A percentile compares a stretch with the other conserved stretches of the same genome.
Evolutionary conservation across 2,113 vertebrate genomes (phyloP).

Genomic region (Madoqua kirkii): DNA sequence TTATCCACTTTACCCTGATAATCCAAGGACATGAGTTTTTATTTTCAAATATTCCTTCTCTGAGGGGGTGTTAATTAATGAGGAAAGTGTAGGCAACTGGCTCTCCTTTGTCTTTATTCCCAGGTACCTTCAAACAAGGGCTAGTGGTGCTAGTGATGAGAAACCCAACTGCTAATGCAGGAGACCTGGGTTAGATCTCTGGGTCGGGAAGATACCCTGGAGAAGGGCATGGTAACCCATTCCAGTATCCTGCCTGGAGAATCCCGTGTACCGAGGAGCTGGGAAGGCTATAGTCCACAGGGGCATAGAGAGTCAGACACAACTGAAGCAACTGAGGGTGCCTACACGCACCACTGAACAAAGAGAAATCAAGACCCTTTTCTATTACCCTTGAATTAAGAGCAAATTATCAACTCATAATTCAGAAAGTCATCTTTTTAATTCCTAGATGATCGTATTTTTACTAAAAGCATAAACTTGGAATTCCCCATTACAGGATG

Average conservation of each 20-base stretch:
- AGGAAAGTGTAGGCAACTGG: constrained; percentile 23
- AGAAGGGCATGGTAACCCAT: not conserved
- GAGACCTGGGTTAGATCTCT: not conserved
- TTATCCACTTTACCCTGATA: not conserved
- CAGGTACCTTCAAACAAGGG: not conserved
- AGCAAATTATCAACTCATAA: constrained; percentile 40
- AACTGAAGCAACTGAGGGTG: not conserved
- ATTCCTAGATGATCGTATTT: constrained; percentile 41
- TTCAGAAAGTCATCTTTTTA: constrained; percentile 13
- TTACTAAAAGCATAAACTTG: constrained; percentile 19
- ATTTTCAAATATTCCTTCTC: constrained; percentile 16
- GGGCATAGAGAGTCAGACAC: not conserved
- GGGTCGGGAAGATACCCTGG: not conserved
- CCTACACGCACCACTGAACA: not conserved
- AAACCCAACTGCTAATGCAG: not conserved
- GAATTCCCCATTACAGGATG: not conserved
- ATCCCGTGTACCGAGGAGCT: not conserved
- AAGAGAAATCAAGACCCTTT: constrained; percentile 47
- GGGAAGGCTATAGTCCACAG: not conserved
- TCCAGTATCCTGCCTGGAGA: not conserved
- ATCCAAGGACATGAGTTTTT: constrained; percentile 18
- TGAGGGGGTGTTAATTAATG: not conserved
- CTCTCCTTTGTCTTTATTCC: constrained; percentile 14
- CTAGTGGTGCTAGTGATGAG: not conserved
- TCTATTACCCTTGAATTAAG: constrained; percentile 9